Conservation (phyloP, 1,140 invertebrate species). For the Coptotermes formosanus region DNA sequence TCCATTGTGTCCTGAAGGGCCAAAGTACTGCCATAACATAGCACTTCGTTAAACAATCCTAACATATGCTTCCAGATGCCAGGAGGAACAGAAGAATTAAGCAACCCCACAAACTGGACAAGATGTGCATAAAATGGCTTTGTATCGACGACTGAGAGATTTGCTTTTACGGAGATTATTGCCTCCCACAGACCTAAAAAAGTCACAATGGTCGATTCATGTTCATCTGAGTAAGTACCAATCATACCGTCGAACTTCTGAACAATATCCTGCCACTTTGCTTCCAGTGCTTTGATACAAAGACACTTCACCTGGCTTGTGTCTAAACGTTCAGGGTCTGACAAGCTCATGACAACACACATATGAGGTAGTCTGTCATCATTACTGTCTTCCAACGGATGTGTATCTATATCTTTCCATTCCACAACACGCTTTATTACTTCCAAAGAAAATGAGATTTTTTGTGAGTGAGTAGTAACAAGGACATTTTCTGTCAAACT, state of each 20-base stretch:
- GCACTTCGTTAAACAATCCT: slow-evolving; percentile 80
- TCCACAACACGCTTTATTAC: slow-evolving; percentile 82
- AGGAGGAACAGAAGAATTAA: slow-evolving; percentile 70
- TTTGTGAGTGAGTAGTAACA: slow-evolving; percentile 63
- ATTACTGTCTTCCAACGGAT: slow-evolving; percentile 72
- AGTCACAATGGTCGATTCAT: slow-evolving; percentile 63
- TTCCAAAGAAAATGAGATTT: slow-evolving; percentile 80
- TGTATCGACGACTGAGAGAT: slow-evolving; percentile 83
- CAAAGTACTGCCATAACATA: slow-evolving; percentile 86
- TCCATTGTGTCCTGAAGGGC: slow-evolving; percentile 81
- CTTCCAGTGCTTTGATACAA: slow-evolving; percentile 79
- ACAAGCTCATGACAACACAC: slow-evolving; percentile 67
- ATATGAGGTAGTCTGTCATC: slow-evolving; percentile 39
- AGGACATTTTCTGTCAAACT: slow-evolving; percentile 55
- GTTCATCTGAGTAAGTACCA: slow-evolving; percentile 48
- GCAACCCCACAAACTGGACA: slow-evolving; percentile 72
- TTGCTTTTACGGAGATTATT: slow-evolving; percentile 88
- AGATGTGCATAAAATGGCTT: slow-evolving; percentile 84
- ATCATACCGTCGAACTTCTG: slow-evolving; percentile 55
- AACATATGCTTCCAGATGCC: slow-evolving; percentile 81
- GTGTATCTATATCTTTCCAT: slow-evolving; percentile 80
- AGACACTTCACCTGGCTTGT: slow-evolving; percentile 75
- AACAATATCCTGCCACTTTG: slow-evolving; percentile 77
- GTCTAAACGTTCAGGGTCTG: slow-evolving; percentile 76
- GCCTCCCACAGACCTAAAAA: slow-evolving; percentile 85